Evolutionary conservation across 2,888 invertebrate species (phyloP), one percentile per base, ranked within the genome.

Genomic region (Nipponacmea schrenckii): DNA sequence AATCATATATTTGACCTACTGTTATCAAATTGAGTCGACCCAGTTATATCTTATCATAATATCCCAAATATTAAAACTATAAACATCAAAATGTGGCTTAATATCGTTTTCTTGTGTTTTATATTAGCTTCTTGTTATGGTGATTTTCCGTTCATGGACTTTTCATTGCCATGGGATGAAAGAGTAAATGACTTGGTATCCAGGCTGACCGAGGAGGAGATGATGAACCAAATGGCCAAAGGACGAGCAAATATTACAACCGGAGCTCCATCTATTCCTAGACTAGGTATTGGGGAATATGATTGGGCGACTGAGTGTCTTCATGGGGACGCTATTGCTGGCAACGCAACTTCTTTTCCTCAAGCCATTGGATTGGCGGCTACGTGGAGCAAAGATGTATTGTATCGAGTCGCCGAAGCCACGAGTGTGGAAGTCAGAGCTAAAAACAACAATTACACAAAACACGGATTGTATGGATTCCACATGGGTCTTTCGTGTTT

Each of bases 261-360:
- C 2, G 77, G 75, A 39, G 77, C 81, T 17, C 80, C 81, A 5
- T 74, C 80, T 0, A 83, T 85, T 62, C 69, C 79, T 17, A 74
- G 83, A 20, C 79, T 85, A 0, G 82, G 81, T 20, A 82, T 85
- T 20, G 69, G 74, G 17, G 79, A 78, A 10, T 85, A 84, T 70
- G 73, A 77, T 62, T 85, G 85, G 85, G 79, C 76, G 8, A 77
- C 80, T 2, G 85, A 85, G 68, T 85, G 85, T 77, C 77, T 83
- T n/a, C 77, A 81, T 26, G 85, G 85, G 14, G 83, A 81, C 70
- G 77, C 74, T 14, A 65, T 68, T n/a, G 78, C 77, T n/a, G 81
- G 81, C 31, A 80, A 81, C 69, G 77, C 84, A 17, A 85, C 85
- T 10, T 77, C 82, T 4, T 85, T 84, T 71, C 84, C 84, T 20